A percentile compares a stretch with the other conserved stretches of the same genome.
Evolutionary conservation across 2,888 invertebrate genomes (phyloP).

Genomic region (Hoplodrina ambigua): DNA sequence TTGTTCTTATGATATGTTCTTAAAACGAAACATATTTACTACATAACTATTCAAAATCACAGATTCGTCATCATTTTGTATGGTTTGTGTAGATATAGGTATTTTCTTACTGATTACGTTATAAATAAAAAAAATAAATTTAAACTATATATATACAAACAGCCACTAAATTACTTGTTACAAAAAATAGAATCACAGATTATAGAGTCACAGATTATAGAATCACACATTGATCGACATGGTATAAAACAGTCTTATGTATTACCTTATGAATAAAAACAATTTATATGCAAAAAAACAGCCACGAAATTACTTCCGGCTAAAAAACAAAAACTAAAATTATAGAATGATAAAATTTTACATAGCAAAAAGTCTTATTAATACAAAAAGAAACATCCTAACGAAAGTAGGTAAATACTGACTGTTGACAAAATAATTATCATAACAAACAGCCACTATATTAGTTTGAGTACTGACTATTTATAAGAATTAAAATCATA

Average conservation of each 20-base stretch:
- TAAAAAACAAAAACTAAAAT: constrained; percentile 30
- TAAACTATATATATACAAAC: constrained; percentile 29
- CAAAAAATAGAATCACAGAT: constrained; percentile 26
- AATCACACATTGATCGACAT: constrained; percentile 29
- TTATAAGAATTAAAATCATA: too few species aligned
- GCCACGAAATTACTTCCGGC: constrained; percentile 32
- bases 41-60: constrained; percentile 32
- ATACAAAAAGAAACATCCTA: constrained; percentile 30
- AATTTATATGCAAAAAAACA: constrained; percentile 33
- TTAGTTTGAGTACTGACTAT: constrained; percentile 29
- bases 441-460: constrained; percentile 31
- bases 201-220: constrained; percentile 28
- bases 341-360: constrained; percentile 29
- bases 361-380: constrained; percentile 30
- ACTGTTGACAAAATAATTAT: constrained; percentile 30
- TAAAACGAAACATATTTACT: constrained; percentile 34
- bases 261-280: constrained; percentile 29
- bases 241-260: constrained; percentile 37
- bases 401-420: constrained; percentile 30
- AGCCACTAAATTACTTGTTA: constrained; percentile 28
- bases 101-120: constrained; percentile 33
- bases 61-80: constrained; percentile 27
- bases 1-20: constrained; percentile 24
- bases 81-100: constrained; percentile 31
- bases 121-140: constrained; percentile 26